Conservation (phyloP, 2,888 invertebrate genomes). For the Rhynchonema sp. region DNA sequence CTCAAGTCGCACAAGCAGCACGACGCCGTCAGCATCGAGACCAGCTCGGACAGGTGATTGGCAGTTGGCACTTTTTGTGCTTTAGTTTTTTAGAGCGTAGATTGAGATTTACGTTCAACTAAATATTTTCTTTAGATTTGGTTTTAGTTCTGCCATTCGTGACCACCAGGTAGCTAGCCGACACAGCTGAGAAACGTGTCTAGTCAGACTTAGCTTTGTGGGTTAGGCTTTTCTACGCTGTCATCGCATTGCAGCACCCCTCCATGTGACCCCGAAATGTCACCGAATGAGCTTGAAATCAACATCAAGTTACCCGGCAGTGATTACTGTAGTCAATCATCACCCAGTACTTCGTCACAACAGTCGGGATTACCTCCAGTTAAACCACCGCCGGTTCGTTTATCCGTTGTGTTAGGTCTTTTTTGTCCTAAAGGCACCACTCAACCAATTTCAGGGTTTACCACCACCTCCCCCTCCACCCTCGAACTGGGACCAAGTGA, state of each 20-base stretch:
- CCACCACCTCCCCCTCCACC: conserved; percentile 22
- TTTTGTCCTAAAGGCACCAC: too few species aligned
- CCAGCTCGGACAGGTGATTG: not conserved
- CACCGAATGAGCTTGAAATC: not conserved
- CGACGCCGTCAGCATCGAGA: not conserved
- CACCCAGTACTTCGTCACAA: not conserved
- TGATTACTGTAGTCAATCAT: not conserved
- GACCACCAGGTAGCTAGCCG: too few species aligned
- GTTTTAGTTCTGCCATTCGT: too few species aligned
- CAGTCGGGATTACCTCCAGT: conserved; percentile 10
- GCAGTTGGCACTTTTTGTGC: not conserved
- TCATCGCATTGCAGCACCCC: not conserved
- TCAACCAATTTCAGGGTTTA: too few species aligned
- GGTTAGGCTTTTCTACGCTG: too few species aligned
- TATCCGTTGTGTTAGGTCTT: too few species aligned
- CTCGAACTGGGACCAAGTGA: not conserved
- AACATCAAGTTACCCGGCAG: not conserved
- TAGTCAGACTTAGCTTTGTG: too few species aligned
- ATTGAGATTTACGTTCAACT: too few species aligned
- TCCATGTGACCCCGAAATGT: not conserved
- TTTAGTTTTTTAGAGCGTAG: not conserved
- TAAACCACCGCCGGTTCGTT: conserved; percentile 10
- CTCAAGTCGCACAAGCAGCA: conserved; percentile 3
- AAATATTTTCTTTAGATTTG: too few species aligned
- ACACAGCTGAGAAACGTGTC: too few species aligned